phyloP scores from a whole-genome alignment of 2,797 vertebrate species.

The Xerus rutilus region DNA sequence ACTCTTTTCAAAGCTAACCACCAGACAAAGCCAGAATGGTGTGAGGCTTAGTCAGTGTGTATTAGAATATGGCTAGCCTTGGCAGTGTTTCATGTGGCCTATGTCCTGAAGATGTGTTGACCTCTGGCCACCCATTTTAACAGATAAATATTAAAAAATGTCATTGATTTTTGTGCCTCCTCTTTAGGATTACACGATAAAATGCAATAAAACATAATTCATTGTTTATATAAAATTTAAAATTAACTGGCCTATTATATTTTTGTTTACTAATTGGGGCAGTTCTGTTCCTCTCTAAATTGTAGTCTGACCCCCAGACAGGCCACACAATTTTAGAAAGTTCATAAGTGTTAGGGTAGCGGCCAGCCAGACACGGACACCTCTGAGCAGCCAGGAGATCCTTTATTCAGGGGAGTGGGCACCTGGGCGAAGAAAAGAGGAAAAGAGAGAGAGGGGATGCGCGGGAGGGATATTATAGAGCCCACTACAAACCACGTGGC shows the following conservation, averaged over 20 bases:
- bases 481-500: no score
- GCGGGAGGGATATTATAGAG: no score
- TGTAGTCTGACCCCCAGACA: background rate
- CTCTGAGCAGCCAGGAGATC: no score
- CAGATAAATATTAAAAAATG: background rate
- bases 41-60: background rate
- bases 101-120: background rate
- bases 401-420: no score
- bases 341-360: background rate
- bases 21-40: background rate
- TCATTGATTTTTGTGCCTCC: background rate
- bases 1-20: background rate
- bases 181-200: background rate
- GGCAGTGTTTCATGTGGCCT: no score
- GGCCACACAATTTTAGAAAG: background rate
- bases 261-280: constrained; percentile 5
- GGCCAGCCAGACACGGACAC: no score
- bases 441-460: no score
- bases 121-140: background rate
- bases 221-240: constrained; percentile 38
- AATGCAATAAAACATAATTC: background rate
- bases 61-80: background rate
- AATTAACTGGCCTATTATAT: background rate
- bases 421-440: no score
- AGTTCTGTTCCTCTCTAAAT: background rate